Evolutionary conservation across 2,888 invertebrate genomes (phyloP).

Genomic region (Pterobdella sp.): DNA sequence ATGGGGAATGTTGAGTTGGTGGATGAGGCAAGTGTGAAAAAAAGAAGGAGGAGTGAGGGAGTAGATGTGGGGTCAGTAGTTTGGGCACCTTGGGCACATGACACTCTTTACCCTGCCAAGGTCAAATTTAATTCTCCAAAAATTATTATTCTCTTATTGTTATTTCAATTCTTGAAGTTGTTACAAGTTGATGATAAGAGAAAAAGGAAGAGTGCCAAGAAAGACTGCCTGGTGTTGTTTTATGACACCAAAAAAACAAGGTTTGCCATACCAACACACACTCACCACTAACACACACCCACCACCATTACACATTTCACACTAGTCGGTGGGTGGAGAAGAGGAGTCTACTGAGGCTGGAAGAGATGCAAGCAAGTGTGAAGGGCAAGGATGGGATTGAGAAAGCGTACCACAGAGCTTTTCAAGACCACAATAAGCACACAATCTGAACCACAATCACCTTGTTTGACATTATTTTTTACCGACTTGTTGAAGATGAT

Average conservation of each 20-base stretch:
- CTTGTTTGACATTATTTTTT: no score
- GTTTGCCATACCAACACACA: no score
- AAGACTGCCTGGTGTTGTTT: constrained; percentile 7
- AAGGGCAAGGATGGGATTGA: neutral
- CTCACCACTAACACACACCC: no score
- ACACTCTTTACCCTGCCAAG: constrained; percentile 1
- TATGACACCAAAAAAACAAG: constrained; percentile 9
- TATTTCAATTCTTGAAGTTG: neutral
- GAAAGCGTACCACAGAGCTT: neutral
- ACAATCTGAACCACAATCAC: no score
- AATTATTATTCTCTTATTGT: neutral
- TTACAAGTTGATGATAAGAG: neutral
- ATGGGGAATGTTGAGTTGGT: neutral
- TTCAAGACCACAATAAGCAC: no score
- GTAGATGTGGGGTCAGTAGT: neutral
- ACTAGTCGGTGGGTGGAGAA: constrained; percentile 2
- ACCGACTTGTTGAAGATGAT: no score
- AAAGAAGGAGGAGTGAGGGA: neutral
- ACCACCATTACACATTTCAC: no score
- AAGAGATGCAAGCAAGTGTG: neutral
- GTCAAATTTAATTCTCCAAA: neutral
- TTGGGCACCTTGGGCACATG: neutral
- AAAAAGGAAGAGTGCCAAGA: neutral
- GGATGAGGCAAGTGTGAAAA: neutral
- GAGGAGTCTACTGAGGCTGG: neutral